Percentiles rank a stretch among this genome's conserved stretches.
These are phyloP conservation scores for Pteruthius melanotis DNA, from an alignment of 2,113 vertebrate genomes.

Conservation along the genomic window DNA sequence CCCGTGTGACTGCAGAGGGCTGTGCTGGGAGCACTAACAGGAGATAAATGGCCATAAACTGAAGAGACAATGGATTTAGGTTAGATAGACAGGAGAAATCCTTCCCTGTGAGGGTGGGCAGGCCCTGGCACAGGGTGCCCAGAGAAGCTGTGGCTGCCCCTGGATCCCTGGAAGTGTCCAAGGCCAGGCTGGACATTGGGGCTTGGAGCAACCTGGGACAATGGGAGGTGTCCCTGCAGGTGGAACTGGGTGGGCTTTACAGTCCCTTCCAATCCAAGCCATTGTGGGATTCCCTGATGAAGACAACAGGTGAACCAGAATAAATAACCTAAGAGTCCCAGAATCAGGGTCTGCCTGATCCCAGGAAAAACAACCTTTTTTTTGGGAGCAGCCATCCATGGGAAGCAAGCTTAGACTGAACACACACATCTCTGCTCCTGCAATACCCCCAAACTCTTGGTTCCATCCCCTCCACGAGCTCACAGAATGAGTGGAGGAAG, in stretches of 20 bases:
- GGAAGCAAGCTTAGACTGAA: neutral
- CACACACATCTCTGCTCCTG: neutral
- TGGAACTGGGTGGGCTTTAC: neutral
- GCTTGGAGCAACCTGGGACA: rapidly evolving
- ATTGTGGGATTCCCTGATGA: neutral
- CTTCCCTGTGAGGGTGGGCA: rapidly evolving
- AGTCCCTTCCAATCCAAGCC: neutral
- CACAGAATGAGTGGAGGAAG: neutral
- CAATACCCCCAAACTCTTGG: neutral
- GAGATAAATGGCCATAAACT: neutral
- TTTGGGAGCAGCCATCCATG: rapidly evolving
- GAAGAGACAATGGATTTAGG: neutral
- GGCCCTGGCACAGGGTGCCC: neutral
- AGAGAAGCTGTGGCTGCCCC: neutral
- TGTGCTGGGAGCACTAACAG: neutral
- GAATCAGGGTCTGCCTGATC: neutral
- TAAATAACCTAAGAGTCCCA: neutral
- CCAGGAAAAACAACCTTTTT: neutral
- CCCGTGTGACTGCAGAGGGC: rapidly evolving
- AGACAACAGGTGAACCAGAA: neutral
- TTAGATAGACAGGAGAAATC: neutral
- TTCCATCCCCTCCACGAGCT: rapidly evolving
- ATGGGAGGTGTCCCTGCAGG: neutral
- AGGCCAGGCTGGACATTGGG: rapidly evolving
- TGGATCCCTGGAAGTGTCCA: neutral